phyloP scores from a whole-genome alignment of 2,113 vertebrate species.

The Indicator indicator region DNA sequence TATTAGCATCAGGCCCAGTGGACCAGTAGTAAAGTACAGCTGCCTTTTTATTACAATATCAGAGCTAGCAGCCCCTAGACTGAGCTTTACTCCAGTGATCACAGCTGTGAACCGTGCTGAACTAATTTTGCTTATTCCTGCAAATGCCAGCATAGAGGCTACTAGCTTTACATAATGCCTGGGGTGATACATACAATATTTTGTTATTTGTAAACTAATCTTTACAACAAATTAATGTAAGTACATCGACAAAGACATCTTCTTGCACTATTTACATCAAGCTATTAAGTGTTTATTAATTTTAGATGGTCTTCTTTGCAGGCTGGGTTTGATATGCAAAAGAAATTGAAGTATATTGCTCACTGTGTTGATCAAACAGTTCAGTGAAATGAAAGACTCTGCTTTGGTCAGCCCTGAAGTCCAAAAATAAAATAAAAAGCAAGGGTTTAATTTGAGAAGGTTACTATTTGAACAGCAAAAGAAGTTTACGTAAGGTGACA shows the following conservation, averaged over 20 bases:
- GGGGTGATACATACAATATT: background rate
- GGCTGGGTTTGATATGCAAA: background rate
- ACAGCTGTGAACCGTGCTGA: conserved; percentile 35
- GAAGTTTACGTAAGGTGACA: background rate
- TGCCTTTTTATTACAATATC: background rate
- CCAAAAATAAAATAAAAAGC: background rate
- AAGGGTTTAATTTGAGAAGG: background rate
- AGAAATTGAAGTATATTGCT: background rate
- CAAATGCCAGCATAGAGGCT: conserved; percentile 18
- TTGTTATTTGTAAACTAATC: conserved; percentile 25
- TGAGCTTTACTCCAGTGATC: background rate
- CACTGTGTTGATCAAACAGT: background rate
- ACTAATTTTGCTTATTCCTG: conserved; percentile 29
- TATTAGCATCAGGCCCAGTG: conserved; percentile 54
- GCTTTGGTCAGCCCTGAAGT: background rate
- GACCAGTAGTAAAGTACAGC: conserved; percentile 38
- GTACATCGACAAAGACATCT: background rate
- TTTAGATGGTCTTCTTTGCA: background rate
- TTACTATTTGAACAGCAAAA: background rate
- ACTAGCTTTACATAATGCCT: conserved; percentile 11
- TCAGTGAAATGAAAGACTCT: background rate
- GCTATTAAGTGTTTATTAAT: conserved; percentile 29
- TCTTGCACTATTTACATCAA: conserved; percentile 21
- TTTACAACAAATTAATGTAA: conserved; percentile 32
- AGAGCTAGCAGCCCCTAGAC: background rate